Evolutionary conservation across 64 coral and sea anemone species (phyloP), one percentile per base, ranked within the genome.

Genomic region (Hydrozoanthus tunicans): DNA sequence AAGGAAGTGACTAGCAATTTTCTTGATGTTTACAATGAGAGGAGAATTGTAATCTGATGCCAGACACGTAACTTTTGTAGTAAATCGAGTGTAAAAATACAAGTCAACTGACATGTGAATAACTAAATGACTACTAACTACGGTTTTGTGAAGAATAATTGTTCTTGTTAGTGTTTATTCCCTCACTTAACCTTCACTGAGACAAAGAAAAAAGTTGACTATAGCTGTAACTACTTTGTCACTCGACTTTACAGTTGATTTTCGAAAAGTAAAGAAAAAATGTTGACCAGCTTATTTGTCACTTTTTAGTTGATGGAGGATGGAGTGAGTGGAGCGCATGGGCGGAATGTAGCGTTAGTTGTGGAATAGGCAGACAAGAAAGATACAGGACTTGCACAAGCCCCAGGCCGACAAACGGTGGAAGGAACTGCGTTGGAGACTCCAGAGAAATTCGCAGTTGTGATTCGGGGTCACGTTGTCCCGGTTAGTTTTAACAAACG

Each of bases 321-420:
- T 85, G 82, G 82, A 51, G 62, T 14, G 54, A 67, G 3, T 85
- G 82, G 82, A 85, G 82, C 20, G 9, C 6, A 1, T 85, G 82
- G 82, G 17, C 57, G 8, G 32, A 43, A 8, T 85, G 82, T 68
- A 43, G 15, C 7, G 82, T 4, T 0, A 5, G 6, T 13, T 85
- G 82, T 70, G 82, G 82, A 67, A 14, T 23, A 0, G 82, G 82
- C 26, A 13, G 23, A 25, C 61, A 85, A 14, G 6, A 69, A 6
- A 60, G 82, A 70, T 14, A 6, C 60, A 85, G 82, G 7, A 25
- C 57, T 85, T 85, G 82, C 56, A 63, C 82, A 27, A 85, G 69
- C 53, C 82, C 82, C 62, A 25, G 60, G 82, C 82, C 82, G 6
- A 9, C 12, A 27, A 25, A 51, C 25, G 82, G 82, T 85, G 82